Base-by-base conservation (phyloP, 2,797 vertebrate genomes). In the Sebastes elongatus region DNA sequence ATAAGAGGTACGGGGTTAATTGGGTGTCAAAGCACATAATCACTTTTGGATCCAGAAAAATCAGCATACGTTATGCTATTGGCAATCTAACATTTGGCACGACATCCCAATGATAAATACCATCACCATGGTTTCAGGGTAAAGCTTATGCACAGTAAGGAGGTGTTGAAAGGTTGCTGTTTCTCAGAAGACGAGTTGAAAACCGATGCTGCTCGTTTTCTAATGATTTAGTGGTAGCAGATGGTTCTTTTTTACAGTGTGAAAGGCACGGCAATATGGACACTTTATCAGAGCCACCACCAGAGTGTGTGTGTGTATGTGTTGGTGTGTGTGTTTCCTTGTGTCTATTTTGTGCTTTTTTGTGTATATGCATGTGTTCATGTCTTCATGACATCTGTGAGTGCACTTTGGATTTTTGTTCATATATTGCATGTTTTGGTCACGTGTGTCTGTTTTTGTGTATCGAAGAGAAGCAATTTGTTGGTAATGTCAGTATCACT, bases 41-140 rank as follows among this genome's bases (percentile, higher is more conserved):
- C 16, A 13, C 30, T 30, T 69, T 42, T 28, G 16, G 61, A 71
- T 59, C 4, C 38, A 56, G 30, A 53, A 30, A 71, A 71, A 53
- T 49, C 7, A 46, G 22, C 56, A 80, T 63, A 23, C 59, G 38
- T 69, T 42, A 0, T 14, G 33, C 27, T 28, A 52, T 10, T 52
- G 20, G 49, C 49, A n/a, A n/a, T 52, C 46, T n/a, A 52, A 52
- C 46, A 52, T 52, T 52, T 52, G 46, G 46, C 46, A 52, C 18
- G 16, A 27, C 16, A 30, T 42, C 71, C 13, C n/a, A 33, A 30
- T 57, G 33, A 78, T 71, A 80, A 77, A 82, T 49, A 23, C 22
- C 23, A 73, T 85, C 72, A 30, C 82, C 73, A 82, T 78, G 77
- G 84, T 78, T 87, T 79, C 80, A 65, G 71, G n/a, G 23, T 42